Percentiles rank a stretch among this genome's conserved stretches.
Evolutionary conservation across 2,888 invertebrate genomes (phyloP).

Genomic region (Hemistola chrysoprasaria): DNA sequence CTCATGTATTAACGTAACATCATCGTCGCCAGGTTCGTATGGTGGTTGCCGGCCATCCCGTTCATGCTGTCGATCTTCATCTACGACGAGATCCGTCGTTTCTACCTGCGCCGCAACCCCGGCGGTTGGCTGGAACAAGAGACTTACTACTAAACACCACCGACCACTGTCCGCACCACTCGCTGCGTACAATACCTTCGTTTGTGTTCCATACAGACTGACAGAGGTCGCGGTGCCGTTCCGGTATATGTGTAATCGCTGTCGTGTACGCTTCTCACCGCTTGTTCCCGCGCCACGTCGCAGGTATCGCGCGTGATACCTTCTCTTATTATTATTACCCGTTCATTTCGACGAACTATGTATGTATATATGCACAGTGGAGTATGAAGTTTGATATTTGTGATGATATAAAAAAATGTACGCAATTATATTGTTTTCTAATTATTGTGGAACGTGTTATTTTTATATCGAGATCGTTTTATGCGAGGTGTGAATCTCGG

Average conservation of each 20-base stretch:
- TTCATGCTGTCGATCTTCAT: conserved; percentile 99
- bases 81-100: conserved; percentile 98
- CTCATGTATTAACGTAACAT: conserved; percentile 14
- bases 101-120: conserved; percentile 98
- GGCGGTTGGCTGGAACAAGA: conserved; percentile 99
- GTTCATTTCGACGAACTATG: conserved; percentile 57
- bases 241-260: conserved; percentile 69
- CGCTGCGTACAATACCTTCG: conserved; percentile 68
- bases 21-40: conserved; percentile 89
- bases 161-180: conserved; percentile 64
- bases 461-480: conserved; percentile 69
- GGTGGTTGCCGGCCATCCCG: conserved; percentile 99
- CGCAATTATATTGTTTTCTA: conserved; percentile 59
- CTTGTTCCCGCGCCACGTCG: conserved; percentile 63
- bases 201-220: conserved; percentile 74
- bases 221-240: conserved; percentile 67
- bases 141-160: conserved; percentile 94
- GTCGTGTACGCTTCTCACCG: conserved; percentile 76
- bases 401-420: conserved; percentile 63
- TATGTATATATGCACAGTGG: conserved; percentile 78
- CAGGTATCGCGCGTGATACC: conserved; percentile 39
- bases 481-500: conserved; percentile 44
- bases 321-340: conserved; percentile 27
- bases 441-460: conserved; percentile 71
- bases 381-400: conserved; percentile 66